Evolutionary conservation across 2,888 invertebrate genomes (phyloP), one percentile per base, ranked within the genome.

Genomic region (Zaprionus obscuricornis): DNA sequence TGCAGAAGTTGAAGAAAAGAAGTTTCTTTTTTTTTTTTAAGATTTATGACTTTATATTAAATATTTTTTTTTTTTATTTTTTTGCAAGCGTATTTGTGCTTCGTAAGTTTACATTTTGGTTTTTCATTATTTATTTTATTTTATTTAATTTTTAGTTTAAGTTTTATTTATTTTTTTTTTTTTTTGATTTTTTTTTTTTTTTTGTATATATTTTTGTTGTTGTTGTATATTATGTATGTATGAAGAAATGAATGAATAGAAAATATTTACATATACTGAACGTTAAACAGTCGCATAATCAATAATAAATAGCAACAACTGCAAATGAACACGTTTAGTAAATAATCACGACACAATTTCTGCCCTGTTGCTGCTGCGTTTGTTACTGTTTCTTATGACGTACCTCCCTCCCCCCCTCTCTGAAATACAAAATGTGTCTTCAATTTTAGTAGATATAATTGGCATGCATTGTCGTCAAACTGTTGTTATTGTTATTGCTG

Each of bases 301-400:
- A 74, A 79, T 72, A 74, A 68, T 71, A 74, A 79, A 66, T 72
- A 72, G 74, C 76, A 72, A 55, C 69, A 76, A 81, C 57, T 65
- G 65, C 59, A 67, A 81, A 79, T 74, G 79, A 79, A 81, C 84
- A 82, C 84, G 81, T 82, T 82, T 84, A 60, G 84, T 75, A 82
- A 82, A 83, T 75, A 82, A 74, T 72, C 73, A 66, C 70, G 56
- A 47, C 70, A 18, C n/a, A n/a, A n/a, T 27, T 27, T 42, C 31
- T 34, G 31, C 46, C 40, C 4, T 47, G 34, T 31, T 49, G 26
- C 20, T 22, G 40, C n/a, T 27, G 37, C 20, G 26, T 7, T 31
- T 37, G 37, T 5, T 14, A 27, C 22, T n/a, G n/a, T 27, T 40
- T 24, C 26, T 22, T 22, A 24, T 24, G 24, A 24, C 39, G 13